A percentile compares a stretch with the other conserved stretches of the same genome.
Evolutionary conservation across 2,888 invertebrate species (phyloP).

Genomic region (Ormia ochracea): DNA sequence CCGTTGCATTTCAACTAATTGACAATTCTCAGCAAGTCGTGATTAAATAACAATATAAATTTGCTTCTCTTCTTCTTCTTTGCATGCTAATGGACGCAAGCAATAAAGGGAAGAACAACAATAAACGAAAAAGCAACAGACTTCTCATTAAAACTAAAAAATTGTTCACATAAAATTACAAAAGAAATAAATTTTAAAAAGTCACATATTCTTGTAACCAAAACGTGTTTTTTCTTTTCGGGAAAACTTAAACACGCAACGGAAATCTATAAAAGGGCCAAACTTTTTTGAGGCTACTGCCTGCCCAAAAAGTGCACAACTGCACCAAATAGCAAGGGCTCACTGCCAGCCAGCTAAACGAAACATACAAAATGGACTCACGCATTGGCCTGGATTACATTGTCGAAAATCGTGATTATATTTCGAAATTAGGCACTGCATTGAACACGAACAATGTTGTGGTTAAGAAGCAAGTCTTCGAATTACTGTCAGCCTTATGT

Average conservation of each 20-base stretch:
- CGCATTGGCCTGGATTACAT: conserved; percentile 95
- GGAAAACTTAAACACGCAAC: conserved; percentile 25
- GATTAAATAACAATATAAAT: conserved; percentile 47
- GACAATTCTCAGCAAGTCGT: conserved; percentile 52
- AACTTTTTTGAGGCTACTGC: not conserved
- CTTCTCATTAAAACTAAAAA: conserved; percentile 16
- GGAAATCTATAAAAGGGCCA: conserved; percentile 42
- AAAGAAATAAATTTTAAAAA: not conserved
- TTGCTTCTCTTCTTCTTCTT: not conserved
- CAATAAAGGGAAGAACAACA: conserved; percentile 9
- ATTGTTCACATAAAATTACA: not conserved
- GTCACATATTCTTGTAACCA: conserved; percentile 17
- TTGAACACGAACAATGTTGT: conserved; percentile 92
- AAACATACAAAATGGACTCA: conserved; percentile 84
- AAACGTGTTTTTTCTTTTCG: conserved; percentile 16
- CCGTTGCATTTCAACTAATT: conserved; percentile 57
- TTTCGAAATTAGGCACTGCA: conserved; percentile 92
- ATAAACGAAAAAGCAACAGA: not conserved
- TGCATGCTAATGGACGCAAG: not conserved
- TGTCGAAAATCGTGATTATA: conserved; percentile 94
- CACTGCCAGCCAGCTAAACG: not conserved
- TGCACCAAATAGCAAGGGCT: not conserved
- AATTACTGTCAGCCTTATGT: conserved; percentile 94
- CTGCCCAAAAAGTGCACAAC: conserved; percentile 1
- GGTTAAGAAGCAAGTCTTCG: conserved; percentile 97